Percentiles rank a stretch among this genome's conserved stretches.
Evolutionary conservation across 1,140 invertebrate species (phyloP).

Genomic region (Heliconius nattereri): DNA sequence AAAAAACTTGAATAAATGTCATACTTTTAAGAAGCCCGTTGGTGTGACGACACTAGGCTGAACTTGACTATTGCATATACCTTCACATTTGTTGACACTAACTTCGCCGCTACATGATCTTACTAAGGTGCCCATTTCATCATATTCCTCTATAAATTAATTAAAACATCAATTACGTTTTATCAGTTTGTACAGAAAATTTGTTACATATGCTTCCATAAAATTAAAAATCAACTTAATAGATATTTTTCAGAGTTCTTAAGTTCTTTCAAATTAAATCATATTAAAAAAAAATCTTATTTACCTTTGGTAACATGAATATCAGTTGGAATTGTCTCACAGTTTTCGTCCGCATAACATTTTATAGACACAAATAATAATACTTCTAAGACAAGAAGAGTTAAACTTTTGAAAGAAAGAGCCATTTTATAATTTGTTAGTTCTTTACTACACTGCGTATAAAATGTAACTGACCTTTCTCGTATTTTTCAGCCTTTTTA

Average conservation of each 20-base stretch:
- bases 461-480: conserved; percentile 18
- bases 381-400: conserved; percentile 21
- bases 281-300: not conserved
- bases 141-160: conserved; percentile 89
- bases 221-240: not conserved
- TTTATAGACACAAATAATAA: conserved; percentile 29
- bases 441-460: conserved; percentile 18
- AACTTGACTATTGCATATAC: conserved; percentile 93
- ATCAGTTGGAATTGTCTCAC: conserved; percentile 69
- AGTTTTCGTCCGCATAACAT: conserved; percentile 63
- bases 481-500: conserved; percentile 31
- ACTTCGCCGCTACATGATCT: conserved; percentile 94
- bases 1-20: not conserved
- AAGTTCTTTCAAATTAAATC: no score
- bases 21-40: conserved; percentile 94
- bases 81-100: conserved; percentile 93
- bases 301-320: conserved; percentile 74
- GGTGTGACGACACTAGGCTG: conserved; percentile 93
- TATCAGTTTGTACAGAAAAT: not conserved
- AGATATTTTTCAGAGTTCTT: no score
- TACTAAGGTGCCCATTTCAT: conserved; percentile 89
- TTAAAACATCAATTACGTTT: not conserved
- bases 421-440: conserved; percentile 27
- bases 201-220: not conserved
- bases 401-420: conserved; percentile 10